Percentiles rank a stretch among this genome's conserved stretches.
Conservation (phyloP, 2,888 invertebrate species). For the Megamerina dolium region DNA sequence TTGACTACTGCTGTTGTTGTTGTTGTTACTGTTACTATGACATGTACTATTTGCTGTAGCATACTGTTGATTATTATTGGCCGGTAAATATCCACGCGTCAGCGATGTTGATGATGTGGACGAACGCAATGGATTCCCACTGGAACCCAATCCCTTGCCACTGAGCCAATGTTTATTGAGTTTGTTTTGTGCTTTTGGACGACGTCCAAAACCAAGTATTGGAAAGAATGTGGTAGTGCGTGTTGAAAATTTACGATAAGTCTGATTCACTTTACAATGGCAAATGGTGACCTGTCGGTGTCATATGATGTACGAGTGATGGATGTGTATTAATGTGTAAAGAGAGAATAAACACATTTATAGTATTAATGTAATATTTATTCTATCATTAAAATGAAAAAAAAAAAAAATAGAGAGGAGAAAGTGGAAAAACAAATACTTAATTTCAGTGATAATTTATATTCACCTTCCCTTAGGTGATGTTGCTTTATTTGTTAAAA, state of each 20-base stretch:
- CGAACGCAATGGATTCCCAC: conserved; percentile 20
- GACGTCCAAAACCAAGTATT: conserved; percentile 47
- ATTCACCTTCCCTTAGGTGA: too few relatives aligned
- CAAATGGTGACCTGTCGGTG: conserved; percentile 63
- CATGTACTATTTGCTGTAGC: conserved; percentile 21
- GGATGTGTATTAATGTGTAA: too few relatives aligned
- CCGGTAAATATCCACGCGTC: conserved; percentile 14
- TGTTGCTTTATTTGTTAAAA: too few relatives aligned
- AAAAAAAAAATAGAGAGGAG: too few relatives aligned
- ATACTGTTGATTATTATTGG: conserved; percentile 25
- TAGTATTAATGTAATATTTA: too few relatives aligned
- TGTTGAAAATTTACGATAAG: conserved; percentile 61
- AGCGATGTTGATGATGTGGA: conserved; percentile 18
- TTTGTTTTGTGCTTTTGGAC: conserved; percentile 42
- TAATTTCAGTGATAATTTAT: too few relatives aligned
- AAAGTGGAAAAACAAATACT: too few relatives aligned
- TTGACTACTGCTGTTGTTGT: conserved; percentile 16
- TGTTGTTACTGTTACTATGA: conserved; percentile 16
- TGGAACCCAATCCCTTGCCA: conserved; percentile 50
- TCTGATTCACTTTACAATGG: conserved; percentile 73
- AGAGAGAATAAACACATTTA: too few relatives aligned
- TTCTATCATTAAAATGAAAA: too few relatives aligned
- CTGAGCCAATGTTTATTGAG: conserved; percentile 56
- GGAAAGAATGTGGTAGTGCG: conserved; percentile 53
- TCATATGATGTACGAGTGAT: too few relatives aligned